Base-by-base conservation (phyloP, 2,888 invertebrate genomes). In the Spodoptera exigua region DNA sequence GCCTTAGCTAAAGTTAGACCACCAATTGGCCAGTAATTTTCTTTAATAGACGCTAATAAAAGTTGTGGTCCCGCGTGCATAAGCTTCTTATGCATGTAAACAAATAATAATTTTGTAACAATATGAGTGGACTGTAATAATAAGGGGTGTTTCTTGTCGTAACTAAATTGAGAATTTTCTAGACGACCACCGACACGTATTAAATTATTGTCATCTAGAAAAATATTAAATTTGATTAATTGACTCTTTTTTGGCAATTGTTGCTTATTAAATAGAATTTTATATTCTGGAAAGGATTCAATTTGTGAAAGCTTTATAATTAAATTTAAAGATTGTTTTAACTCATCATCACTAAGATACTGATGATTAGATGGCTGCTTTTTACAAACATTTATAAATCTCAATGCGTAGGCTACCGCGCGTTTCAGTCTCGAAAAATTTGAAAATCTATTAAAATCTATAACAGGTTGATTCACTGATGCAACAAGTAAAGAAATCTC, bases 131-230 rank as follows among this genome's bases (percentile, higher is more conserved):
- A 44, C 14, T 36, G 47, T 47, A 18, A n/a, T 10, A 47, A n/a
- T n/a, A 47, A 11, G 18, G 18, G 17, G 3, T 36, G 36, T 11
- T 18, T n/a, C 18, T 35, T 46, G n/a, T 46, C 7, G 13, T 44
- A 12, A 1, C 2, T 3, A 37, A 37, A 48, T 11, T 21, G 11
- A 1, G 14, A 48, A 48, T 48, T 48, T 2, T 21, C 37, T 2
- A 48, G 21, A 21, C 48, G 48, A 17, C 48, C 21, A 18, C 37
- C 48, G n/a, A n/a, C n/a, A n/a, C n/a, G n/a, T n/a, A n/a, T n/a
- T n/a, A n/a, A n/a, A n/a, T n/a, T n/a, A n/a, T 48, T 17, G 1
- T 37, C 21, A 37, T 48, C 48, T 36, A 37, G 21, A 12, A 10
- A 48, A 0, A 36, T 18, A 21, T 48, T 21, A 14, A 21, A 37